These are phyloP conservation scores for Bucco capensis DNA, from an alignment of 2,113 vertebrate species.

Conservation along the genomic window DNA sequence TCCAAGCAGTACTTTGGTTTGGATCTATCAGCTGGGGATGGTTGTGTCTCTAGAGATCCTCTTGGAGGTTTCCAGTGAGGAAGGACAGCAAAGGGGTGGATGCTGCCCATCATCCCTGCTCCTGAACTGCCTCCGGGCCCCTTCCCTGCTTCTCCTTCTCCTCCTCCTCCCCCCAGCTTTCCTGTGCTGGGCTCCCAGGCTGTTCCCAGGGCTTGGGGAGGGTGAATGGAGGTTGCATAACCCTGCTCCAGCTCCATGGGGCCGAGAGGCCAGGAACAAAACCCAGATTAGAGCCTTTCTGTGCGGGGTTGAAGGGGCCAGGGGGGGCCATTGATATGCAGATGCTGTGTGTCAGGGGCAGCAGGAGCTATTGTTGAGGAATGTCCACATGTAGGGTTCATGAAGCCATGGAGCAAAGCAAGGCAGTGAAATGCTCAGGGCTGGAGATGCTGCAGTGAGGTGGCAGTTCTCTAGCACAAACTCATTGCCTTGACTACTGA, in stretches of 20 bases:
- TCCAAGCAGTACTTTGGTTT: background rate
- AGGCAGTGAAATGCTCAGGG: background rate
- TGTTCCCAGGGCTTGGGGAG: background rate
- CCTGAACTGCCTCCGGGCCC: background rate
- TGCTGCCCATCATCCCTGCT: background rate
- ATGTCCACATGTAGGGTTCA: background rate
- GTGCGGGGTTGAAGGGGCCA: background rate
- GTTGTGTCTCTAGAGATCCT: background rate
- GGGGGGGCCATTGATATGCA: constrained; percentile 25
- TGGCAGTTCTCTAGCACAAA: background rate
- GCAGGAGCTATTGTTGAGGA: background rate
- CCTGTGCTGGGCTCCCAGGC: background rate
- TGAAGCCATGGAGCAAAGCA: background rate
- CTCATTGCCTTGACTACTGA: background rate
- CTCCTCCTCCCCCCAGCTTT: background rate
- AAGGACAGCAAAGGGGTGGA: background rate
- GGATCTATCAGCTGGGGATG: background rate
- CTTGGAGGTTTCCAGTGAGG: background rate
- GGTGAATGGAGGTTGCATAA: background rate
- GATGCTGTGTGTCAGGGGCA: background rate
- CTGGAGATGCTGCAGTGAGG: background rate
- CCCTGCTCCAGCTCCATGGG: background rate
- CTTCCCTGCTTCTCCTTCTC: background rate
- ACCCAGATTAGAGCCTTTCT: background rate
- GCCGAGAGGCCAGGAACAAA: background rate